Conservation (phyloP, 2,888 invertebrate genomes). For the Himalopsyche tibetana region DNA sequence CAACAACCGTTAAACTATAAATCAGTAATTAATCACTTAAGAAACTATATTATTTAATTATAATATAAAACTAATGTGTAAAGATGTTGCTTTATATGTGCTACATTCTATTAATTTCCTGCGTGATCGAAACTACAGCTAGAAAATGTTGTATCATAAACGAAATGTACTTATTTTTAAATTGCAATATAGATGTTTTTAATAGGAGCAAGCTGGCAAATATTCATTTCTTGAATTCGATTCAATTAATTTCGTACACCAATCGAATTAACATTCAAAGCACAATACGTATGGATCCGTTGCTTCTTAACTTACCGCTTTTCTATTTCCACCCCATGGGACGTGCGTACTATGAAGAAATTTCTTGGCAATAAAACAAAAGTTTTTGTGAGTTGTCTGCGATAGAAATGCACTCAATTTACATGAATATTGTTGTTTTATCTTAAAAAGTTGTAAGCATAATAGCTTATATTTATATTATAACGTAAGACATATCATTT, state of each 20-base stretch:
- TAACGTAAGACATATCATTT: too few species aligned
- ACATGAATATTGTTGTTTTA: background rate
- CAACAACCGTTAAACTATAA: too few species aligned
- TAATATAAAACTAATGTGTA: too few species aligned
- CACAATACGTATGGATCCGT: conserved; percentile 61
- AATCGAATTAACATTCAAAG: conserved; percentile 62
- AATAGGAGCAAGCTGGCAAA: background rate
- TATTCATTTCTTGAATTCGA: background rate
- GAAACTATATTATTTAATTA: too few species aligned
- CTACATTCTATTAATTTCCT: too few species aligned
- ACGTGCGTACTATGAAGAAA: conserved; percentile 57
- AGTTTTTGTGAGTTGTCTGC: conserved; percentile 45
- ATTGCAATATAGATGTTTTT: background rate
- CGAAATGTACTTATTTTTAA: too few species aligned
- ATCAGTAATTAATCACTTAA: too few species aligned
- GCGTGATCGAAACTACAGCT: too few species aligned
- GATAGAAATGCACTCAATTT: conserved; percentile 8
- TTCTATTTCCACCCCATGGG: conserved; percentile 23
- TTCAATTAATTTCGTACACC: conserved; percentile 45
- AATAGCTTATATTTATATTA: too few species aligned
- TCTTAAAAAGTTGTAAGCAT: background rate
- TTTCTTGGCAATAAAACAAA: conserved; percentile 64
- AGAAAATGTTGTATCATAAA: too few species aligned
- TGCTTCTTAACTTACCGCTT: conserved; percentile 53
- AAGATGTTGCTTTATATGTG: too few species aligned